These are phyloP conservation scores for Uria aalge DNA, from an alignment of 2,113 vertebrate species.

Conservation along the genomic window DNA sequence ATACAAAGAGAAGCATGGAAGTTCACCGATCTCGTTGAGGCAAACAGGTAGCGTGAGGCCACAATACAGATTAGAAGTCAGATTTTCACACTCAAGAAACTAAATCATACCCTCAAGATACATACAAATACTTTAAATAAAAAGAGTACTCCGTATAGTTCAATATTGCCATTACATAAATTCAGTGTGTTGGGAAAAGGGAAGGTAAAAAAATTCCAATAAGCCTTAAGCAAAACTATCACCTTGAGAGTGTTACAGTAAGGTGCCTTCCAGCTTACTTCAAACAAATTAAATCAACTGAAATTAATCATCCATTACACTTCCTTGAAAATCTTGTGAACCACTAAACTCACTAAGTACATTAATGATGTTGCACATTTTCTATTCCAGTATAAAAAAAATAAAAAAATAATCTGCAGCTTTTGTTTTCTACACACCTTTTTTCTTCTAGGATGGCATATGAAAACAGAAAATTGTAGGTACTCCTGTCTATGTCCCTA, in stretches of 20 bases:
- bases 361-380: neutral
- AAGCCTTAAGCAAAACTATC: neutral
- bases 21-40: neutral
- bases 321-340: slow-evolving; percentile 17
- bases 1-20: neutral
- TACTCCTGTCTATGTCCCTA: neutral
- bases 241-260: neutral
- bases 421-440: neutral
- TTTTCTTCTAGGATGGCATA: neutral
- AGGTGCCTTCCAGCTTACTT: neutral
- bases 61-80: neutral
- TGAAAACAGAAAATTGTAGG: neutral
- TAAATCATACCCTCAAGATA: neutral
- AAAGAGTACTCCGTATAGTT: neutral
- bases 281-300: slow-evolving; percentile 7
- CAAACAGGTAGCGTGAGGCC: neutral
- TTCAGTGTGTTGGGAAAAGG: neutral
- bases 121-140: neutral
- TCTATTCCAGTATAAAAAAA: slow-evolving; percentile 12
- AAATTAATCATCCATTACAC: slow-evolving; percentile 38
- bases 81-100: neutral
- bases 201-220: neutral
- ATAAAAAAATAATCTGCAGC: neutral
- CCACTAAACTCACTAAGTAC: neutral
- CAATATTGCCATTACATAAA: neutral